Conservation (phyloP, 2,888 invertebrate genomes). For the Drymonia ruficornis region DNA sequence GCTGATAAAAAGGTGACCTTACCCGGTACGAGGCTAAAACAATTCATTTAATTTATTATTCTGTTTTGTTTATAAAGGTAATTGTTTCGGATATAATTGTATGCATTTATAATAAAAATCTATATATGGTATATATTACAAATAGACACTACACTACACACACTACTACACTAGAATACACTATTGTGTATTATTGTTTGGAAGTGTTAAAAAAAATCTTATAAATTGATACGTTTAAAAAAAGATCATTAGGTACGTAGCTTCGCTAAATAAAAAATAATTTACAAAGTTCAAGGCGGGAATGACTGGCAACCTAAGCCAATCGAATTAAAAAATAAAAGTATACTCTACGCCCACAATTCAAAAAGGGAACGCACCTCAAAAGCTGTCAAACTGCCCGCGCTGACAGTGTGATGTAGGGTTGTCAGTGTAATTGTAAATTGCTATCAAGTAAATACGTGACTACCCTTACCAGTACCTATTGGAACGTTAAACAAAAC, state of each 20-base stretch:
- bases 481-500: too few relatives aligned
- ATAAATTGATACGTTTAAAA: too few relatives aligned
- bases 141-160: too few relatives aligned
- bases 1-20: constrained; percentile 5
- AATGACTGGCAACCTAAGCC: constrained; percentile 59
- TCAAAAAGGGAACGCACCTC: constrained; percentile 79
- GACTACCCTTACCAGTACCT: too few relatives aligned
- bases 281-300: constrained; percentile 25
- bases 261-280: not conserved
- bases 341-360: constrained; percentile 64
- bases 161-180: too few relatives aligned
- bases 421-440: constrained; percentile 17
- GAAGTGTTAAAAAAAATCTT: too few relatives aligned
- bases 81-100: too few relatives aligned
- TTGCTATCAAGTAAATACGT: not conserved
- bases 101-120: too few relatives aligned
- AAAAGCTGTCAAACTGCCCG: constrained; percentile 82
- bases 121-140: too few relatives aligned
- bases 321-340: constrained; percentile 64
- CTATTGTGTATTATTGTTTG: too few relatives aligned
- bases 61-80: not conserved
- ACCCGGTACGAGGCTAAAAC: not conserved
- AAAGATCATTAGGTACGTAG: too few relatives aligned
- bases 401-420: constrained; percentile 31
- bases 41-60: constrained; percentile 4